Evolutionary conservation across 2,888 invertebrate genomes (phyloP).

Genomic region (Cybosia mesomella): DNA sequence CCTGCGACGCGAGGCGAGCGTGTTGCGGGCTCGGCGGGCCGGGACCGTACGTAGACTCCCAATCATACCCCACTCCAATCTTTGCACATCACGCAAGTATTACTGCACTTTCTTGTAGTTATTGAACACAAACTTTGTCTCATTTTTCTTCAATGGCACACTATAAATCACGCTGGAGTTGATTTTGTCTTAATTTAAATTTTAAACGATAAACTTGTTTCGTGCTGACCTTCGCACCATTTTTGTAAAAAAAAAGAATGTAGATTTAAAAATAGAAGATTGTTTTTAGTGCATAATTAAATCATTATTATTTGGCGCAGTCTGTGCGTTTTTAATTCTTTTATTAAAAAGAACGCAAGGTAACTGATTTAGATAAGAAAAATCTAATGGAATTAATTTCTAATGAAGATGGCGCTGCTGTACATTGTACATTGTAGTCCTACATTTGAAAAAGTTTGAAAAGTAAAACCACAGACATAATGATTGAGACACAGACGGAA

Average conservation of each 20-base stretch:
- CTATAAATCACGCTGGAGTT: constrained; percentile 26
- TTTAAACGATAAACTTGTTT: constrained; percentile 33
- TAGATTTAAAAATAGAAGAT: constrained; percentile 6
- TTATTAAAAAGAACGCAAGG: not conserved
- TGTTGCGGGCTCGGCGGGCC: too few species aligned
- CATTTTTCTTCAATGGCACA: constrained; percentile 26
- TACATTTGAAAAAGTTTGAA: too few species aligned
- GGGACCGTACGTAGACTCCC: too few species aligned
- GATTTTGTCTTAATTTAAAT: too few species aligned
- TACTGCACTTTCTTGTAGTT: too few species aligned
- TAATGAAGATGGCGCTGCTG: too few species aligned
- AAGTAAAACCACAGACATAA: too few species aligned
- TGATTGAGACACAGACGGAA: too few species aligned
- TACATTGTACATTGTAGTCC: too few species aligned
- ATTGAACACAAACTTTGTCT: constrained; percentile 23
- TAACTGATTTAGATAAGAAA: not conserved
- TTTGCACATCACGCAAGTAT: constrained; percentile 33
- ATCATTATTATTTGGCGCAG: not conserved
- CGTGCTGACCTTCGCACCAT: constrained; percentile 14
- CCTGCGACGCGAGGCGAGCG: too few species aligned
- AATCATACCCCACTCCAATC: too few species aligned
- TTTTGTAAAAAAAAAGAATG: not conserved
- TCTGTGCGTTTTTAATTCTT: not conserved
- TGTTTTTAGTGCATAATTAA: not conserved
- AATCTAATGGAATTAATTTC: too few species aligned